Evolutionary conservation across 1,140 invertebrate genomes (phyloP), one percentile per base, ranked within the genome.

Genomic region (Drosophila pruinosa): DNA sequence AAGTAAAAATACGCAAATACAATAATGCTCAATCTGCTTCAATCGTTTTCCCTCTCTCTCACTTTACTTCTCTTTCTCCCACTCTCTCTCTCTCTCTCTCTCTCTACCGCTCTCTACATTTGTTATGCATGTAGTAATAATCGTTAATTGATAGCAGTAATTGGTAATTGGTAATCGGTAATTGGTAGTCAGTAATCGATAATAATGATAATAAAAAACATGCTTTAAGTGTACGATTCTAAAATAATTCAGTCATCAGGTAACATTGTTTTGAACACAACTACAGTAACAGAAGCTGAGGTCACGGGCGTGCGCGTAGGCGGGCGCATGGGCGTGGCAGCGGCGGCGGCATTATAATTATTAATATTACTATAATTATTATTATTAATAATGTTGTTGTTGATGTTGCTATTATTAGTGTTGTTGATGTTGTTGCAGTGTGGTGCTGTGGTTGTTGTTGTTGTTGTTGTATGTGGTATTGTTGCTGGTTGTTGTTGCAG

Each of bases 181-280:
- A 62, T 56, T 5, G 45, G 31, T 50, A 59, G 50, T 69, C 14
- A 28, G 12, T 59, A 52, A 72, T 67, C 39, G 19, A 45, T 69
- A 62, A 58, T 73, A 58, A 70, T 73, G 59, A 82, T 75, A 63
- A 72, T 83, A 78, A 86, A 69, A 72, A 83, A 83, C 82, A 86
- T 82, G 78, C 74, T 69, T 79, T 86, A 88, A 63, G 80, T 86
- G 68, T 89, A 78, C 69, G 53, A 82, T 78, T 89, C 78, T 89
- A 90, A 90, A 90, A 79, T 91, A 91, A 91, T 91, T 91, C 90
- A 91, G 89, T 91, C 90, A 86, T 91, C 90, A 91, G 90, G 90
- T 91, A 91, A 91, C 90, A 91, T 89, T 91, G 90, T 91, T 91
- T 91, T 90, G 82, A 91, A 91, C 78, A 91, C 90, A 90, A 91